Evolutionary conservation across 2,888 invertebrate genomes (phyloP).

Genomic region (Dusona sp.): DNA sequence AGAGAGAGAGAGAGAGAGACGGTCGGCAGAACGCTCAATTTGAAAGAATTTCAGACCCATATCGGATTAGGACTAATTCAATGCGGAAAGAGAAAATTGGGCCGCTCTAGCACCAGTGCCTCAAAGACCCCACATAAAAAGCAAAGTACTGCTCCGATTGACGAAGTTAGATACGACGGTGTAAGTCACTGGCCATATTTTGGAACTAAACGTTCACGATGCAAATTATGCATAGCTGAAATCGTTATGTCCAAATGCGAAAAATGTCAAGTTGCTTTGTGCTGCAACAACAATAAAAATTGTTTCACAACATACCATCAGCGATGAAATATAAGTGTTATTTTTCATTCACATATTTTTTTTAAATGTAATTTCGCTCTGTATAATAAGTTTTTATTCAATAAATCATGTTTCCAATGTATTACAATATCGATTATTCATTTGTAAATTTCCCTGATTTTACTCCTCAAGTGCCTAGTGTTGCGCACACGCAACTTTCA

Average conservation of each 20-base stretch:
- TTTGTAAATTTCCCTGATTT: slow-evolving; percentile 16
- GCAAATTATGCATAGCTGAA: background rate
- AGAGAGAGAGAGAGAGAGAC: slow-evolving; percentile 12
- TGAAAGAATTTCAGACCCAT: background rate
- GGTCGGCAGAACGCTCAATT: background rate
- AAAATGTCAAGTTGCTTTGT: background rate
- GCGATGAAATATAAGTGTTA: background rate
- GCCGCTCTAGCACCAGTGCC: background rate
- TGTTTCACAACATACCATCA: background rate
- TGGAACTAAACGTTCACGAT: background rate
- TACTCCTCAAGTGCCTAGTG: background rate
- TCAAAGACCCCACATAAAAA: background rate
- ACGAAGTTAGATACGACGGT: background rate
- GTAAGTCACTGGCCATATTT: background rate
- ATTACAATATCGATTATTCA: background rate
- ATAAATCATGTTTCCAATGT: background rate
- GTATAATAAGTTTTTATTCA: background rate
- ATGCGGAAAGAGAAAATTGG: background rate
- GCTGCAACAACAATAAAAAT: background rate
- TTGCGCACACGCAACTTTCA: slow-evolving; percentile 17
- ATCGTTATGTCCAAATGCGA: background rate
- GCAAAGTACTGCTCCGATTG: background rate
- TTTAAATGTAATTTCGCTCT: background rate
- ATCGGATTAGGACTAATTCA: background rate
- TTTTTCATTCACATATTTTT: background rate